Evolutionary conservation across 2,797 vertebrate genomes (phyloP).

Genomic region (Nannoperca australis): DNA sequence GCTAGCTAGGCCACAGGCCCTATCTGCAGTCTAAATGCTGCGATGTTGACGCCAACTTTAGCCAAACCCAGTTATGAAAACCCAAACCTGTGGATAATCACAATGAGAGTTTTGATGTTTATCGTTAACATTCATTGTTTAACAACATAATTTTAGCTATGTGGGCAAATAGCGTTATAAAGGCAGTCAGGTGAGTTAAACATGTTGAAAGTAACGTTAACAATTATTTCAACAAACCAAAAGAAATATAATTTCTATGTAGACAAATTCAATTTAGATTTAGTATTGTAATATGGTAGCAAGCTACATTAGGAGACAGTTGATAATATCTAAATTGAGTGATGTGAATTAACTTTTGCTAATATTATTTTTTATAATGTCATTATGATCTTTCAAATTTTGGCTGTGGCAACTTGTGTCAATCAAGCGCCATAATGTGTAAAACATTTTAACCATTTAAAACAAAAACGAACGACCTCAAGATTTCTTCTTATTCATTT

Average conservation of each 20-base stretch:
- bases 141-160: neutral
- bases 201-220: too few species aligned
- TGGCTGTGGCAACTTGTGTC: neutral
- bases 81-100: neutral
- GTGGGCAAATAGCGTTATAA: neutral
- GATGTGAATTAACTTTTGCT: neutral
- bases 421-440: neutral
- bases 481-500: constrained; percentile 35
- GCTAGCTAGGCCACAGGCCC: constrained; percentile 31
- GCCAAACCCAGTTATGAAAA: neutral
- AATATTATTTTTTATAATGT: neutral
- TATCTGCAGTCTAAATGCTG: neutral
- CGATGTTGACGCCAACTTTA: neutral
- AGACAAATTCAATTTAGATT: too few species aligned
- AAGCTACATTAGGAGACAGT: neutral
- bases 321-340: neutral
- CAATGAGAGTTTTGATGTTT: neutral
- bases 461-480: constrained; percentile 31
- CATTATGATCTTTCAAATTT: neutral
- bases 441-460: neutral
- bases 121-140: neutral
- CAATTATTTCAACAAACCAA: neutral
- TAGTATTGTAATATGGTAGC: neutral
- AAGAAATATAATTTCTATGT: too few species aligned
- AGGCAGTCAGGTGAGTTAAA: neutral